Evolutionary conservation across 2,888 invertebrate species (phyloP), one percentile per base, ranked within the genome.

Genomic region (Dolichopus griseipennis): DNA sequence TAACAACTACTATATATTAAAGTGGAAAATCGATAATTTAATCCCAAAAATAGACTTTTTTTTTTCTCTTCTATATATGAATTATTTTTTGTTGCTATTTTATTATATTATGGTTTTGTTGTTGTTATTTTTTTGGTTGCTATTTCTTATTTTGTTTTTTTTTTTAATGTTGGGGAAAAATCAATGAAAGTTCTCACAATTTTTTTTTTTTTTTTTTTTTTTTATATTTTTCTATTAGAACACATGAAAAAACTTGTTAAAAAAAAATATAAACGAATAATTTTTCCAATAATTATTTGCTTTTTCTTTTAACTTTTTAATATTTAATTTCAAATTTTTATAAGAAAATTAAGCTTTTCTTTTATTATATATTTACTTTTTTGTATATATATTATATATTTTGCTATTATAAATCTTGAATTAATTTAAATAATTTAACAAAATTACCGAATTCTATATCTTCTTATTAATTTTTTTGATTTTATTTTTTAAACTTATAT

Each of bases 21-120:
- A n/a, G 66, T 41, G 66, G 68, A 68, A 68, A 68, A 68, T 68
- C 68, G 33, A 68, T 68, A 68, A 68, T 21, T 62, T 62, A 68
- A 68, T 68, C 66, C 68, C 68, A 68, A 68, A 68, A 68, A 68
- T 68, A 68, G 68, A 66, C 52, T 52, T 52, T 43, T 66, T 65
- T 63, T 63, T 27, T 10, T 22, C 15, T 18, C 52, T 52, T 52
- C 52, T 52, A 52, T 43, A 43, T 52, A 52, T 52, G 9, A 52
- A 10, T 52, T 18, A 12, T 12, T 52, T 9, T 9, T 52, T 18
- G 52, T 52, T 52, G 52, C 37, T 37, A 1, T 37, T 10, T 52
- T 52, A 52, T 52, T 37, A 37, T 37, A 37, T 37, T 37, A 37
- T 37, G 37, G 6, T 52, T 52, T 52, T 52, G 52, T 52, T 52